These are phyloP conservation scores for Drosophila triauraria DNA, from an alignment of 1,140 invertebrate genomes.

Conservation along the genomic window DNA sequence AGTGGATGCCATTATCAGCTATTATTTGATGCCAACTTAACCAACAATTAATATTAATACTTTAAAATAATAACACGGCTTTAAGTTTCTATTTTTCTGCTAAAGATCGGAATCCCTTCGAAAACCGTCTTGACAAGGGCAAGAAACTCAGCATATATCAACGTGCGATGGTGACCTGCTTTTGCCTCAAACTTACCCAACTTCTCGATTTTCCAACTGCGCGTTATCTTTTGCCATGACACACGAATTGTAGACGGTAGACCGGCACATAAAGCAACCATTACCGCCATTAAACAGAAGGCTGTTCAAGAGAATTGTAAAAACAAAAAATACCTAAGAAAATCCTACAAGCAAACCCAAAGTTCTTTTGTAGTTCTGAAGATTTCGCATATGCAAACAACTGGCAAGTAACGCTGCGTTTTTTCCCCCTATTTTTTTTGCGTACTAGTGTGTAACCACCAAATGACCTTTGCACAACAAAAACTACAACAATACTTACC, in stretches of 20 bases:
- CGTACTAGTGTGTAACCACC: constrained; percentile 46
- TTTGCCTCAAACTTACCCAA: constrained; percentile 27
- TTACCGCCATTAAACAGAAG: constrained; percentile 41
- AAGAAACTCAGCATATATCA: constrained; percentile 24
- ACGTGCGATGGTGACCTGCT: constrained; percentile 37
- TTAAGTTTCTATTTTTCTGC: neutral
- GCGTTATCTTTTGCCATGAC: constrained; percentile 51
- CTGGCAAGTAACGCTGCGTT: constrained; percentile 40
- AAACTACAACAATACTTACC: constrained; percentile 7
- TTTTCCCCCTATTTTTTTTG: neutral
- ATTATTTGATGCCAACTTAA: too few relatives aligned
- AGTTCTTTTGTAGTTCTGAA: constrained; percentile 33
- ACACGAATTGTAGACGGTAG: constrained; percentile 20
- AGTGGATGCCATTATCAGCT: too few relatives aligned
- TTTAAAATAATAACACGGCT: too few relatives aligned
- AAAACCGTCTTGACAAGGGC: constrained; percentile 26
- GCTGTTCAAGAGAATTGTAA: constrained; percentile 28
- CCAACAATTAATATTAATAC: too few relatives aligned
- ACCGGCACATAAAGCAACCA: constrained; percentile 39
- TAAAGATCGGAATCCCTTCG: neutral
- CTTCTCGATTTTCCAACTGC: constrained; percentile 6
- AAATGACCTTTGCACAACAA: constrained; percentile 68
- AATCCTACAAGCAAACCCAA: constrained; percentile 29
- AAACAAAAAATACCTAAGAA: constrained; percentile 18
- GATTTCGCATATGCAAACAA: constrained; percentile 59